Conservation (phyloP, 2,113 vertebrate genomes). For the Oenanthe oenanthe region DNA sequence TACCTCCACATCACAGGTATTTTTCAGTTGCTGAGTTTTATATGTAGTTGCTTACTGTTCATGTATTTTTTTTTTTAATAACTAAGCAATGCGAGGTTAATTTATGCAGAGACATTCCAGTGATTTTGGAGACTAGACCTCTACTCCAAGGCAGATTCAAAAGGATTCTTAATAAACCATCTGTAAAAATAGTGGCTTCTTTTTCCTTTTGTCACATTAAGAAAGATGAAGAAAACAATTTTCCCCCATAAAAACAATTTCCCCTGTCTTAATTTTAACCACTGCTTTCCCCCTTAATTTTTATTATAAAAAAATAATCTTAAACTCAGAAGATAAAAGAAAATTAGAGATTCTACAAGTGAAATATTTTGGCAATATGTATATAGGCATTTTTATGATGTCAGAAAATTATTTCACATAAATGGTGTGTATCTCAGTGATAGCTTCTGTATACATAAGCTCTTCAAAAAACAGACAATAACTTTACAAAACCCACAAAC, state of each 20-base stretch:
- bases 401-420: neutral
- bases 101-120: neutral
- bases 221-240: neutral
- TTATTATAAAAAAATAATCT: neutral
- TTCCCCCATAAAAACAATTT: no score
- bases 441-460: neutral
- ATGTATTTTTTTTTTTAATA: neutral
- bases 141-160: neutral
- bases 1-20: neutral
- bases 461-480: neutral
- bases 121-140: neutral
- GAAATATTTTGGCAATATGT: neutral
- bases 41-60: neutral
- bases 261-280: neutral
- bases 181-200: neutral
- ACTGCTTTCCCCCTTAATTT: neutral
- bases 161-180: neutral
- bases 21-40: neutral
- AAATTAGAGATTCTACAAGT: neutral
- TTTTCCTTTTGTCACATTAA: neutral
- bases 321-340: neutral
- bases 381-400: neutral
- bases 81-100: neutral
- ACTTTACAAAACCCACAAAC: neutral
- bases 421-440: rapidly evolving